Percentiles rank a stretch among this genome's conserved stretches.
These are phyloP conservation scores for Pogonocherus hispidulus DNA, from an alignment of 2,888 invertebrate genomes.

Conservation along the genomic window DNA sequence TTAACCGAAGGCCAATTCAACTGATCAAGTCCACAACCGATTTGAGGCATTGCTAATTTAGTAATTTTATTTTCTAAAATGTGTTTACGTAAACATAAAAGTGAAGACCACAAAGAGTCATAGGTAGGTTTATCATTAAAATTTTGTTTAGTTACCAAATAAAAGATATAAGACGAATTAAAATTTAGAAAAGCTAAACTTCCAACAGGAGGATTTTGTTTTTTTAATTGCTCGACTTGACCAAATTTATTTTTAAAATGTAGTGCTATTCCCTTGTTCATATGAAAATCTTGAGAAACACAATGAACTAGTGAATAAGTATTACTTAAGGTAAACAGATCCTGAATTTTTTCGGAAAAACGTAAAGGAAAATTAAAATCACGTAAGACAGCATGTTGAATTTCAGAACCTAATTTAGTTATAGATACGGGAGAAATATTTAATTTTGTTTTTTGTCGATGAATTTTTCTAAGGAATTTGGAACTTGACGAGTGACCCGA, in stretches of 20 bases:
- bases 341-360: too few species aligned
- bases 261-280: not conserved
- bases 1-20: not conserved
- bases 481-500: too few species aligned
- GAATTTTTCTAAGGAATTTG: not conserved
- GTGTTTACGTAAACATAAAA: not conserved
- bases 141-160: slow-evolving; percentile 2
- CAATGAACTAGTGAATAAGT: slow-evolving; percentile 2
- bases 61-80: not conserved
- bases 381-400: too few species aligned
- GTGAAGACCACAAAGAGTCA: not conserved
- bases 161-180: not conserved
- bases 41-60: not conserved
- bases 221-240: not conserved
- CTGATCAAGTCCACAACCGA: slow-evolving; percentile 6
- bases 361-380: too few species aligned
- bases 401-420: not conserved
- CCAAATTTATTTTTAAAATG: not conserved
- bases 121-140: slow-evolving; percentile 3
- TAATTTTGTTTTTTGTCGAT: not conserved
- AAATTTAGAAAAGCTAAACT: not conserved
- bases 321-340: too few species aligned
- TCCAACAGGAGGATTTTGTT: not conserved
- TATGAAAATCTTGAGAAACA: not conserved
- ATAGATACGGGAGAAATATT: not conserved